A percentile compares a stretch with the other conserved stretches of the same genome.
Conservation (phyloP, 2,113 vertebrate species). For the Hippocampus zosterae region DNA sequence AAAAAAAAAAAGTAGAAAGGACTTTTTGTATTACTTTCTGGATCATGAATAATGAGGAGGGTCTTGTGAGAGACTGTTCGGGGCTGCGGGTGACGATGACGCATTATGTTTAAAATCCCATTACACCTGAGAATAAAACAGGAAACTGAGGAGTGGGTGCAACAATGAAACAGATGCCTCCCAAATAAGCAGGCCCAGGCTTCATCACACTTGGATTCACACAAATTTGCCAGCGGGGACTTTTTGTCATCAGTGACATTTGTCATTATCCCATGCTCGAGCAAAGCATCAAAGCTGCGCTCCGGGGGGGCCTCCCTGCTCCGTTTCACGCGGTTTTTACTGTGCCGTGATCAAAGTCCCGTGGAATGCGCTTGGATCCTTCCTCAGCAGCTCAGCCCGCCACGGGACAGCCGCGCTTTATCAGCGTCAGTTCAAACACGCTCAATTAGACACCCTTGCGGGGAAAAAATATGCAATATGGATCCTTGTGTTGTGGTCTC, state of each 20-base stretch:
- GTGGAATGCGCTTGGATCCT: constrained; percentile 42
- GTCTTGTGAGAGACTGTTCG: neutral
- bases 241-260: constrained; percentile 44
- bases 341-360: constrained; percentile 59
- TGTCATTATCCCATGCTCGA: constrained; percentile 43
- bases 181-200: neutral
- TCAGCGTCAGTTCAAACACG: constrained; percentile 48
- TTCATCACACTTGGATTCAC: neutral
- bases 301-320: constrained; percentile 20
- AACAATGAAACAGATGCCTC: neutral
- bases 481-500: neutral
- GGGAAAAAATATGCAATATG: constrained; percentile 17
- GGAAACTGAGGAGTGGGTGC: neutral
- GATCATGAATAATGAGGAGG: neutral
- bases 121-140: neutral
- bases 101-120: neutral
- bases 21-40: neutral
- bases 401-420: constrained; percentile 37
- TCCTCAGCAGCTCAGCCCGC: constrained; percentile 23
- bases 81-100: neutral
- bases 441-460: constrained; percentile 16
- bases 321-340: constrained; percentile 43
- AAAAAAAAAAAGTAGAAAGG: too few relatives aligned
- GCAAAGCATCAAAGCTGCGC: constrained; percentile 51
- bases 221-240: constrained; percentile 23